Base-by-base conservation (phyloP, 2,888 invertebrate genomes). In the Euspilapteryx auroguttella region DNA sequence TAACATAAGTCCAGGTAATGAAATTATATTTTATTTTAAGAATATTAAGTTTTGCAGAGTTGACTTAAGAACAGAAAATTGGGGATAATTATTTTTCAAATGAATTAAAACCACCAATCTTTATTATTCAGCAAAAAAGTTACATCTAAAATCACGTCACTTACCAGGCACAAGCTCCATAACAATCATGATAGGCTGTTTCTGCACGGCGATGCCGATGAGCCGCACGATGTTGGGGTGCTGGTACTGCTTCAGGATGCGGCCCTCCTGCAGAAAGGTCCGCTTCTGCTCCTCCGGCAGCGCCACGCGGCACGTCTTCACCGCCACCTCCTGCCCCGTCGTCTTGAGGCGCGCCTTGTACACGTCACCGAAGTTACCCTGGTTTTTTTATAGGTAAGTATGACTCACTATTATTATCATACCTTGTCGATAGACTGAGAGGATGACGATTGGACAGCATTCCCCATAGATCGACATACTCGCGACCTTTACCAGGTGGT, bases 291-390 rank as follows among this genome's bases (percentile, higher is more conserved):
- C 96, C 38, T 97, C 97, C 0, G 95, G 94, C 27, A 97, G 65
- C 1, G 94, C 93, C 51, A 94, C 89, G 34, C 92, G 82, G 53
- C 96, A 97, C 0, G 96, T 97, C 78, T 97, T 97, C 34, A 96
- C 94, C 3, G 96, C 96, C 20, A 96, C 95, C 47, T 93, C 90
- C 48, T 86, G 86, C 36, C 86, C 87, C 30, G 87, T 86, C 9
- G 85, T 84, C 59, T 87, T 87, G 22, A 94, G 78, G 31, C 88
- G 83, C 3, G 95, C 96, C 61, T 91, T 90, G 69, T 94, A 95
- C 2, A 97, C 97, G 63, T 97, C 96, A 2, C 97, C 97, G 64
- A 97, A 97, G 61, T 97, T 96, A 26, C 97, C 97, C 95, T 96
- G 53, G 25, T 5, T 5, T 7, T 7, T 20, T 20, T 7, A 20